phyloP scores from a whole-genome alignment of 2,113 vertebrate genomes.

The Anarrhichthys ocellatus region DNA sequence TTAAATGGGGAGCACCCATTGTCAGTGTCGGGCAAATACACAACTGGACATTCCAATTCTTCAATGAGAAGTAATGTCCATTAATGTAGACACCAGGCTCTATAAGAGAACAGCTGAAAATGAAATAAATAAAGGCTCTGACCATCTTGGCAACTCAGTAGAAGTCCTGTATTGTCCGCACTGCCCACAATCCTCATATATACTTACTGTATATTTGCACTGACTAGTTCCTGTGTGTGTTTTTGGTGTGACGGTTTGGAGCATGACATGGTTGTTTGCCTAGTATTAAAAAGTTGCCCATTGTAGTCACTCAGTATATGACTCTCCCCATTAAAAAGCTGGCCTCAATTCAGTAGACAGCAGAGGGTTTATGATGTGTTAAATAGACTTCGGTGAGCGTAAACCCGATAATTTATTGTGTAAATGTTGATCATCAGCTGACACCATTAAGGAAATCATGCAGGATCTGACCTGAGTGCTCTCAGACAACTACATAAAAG shows the following conservation, averaged over 20 bases:
- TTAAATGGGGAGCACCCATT: too few relatives aligned
- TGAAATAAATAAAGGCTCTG: background rate
- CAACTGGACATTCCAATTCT: background rate
- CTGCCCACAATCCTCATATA: background rate
- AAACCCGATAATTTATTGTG: constrained; percentile 51
- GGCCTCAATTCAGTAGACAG: constrained; percentile 1
- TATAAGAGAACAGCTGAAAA: background rate
- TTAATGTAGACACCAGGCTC: background rate
- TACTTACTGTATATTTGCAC: constrained; percentile 19
- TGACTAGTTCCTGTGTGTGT: constrained; percentile 38
- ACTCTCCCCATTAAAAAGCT: constrained; percentile 16
- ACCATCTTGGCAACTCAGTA: background rate
- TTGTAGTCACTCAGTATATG: constrained; percentile 12
- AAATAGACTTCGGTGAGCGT: constrained; percentile 37
- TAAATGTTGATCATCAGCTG: constrained; percentile 50
- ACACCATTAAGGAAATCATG: constrained; percentile 33
- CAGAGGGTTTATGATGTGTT: constrained; percentile 37
- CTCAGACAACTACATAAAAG: background rate
- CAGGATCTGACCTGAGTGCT: constrained; percentile 23
- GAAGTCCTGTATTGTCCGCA: constrained; percentile 20
- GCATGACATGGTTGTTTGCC: constrained; percentile 57
- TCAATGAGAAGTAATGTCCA: background rate
- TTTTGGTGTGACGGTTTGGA: constrained; percentile 46
- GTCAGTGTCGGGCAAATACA: too few relatives aligned
- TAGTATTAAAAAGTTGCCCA: constrained; percentile 19